Conservation (phyloP, 2,113 vertebrate genomes). For the Craseonycteris thonglongyai region DNA sequence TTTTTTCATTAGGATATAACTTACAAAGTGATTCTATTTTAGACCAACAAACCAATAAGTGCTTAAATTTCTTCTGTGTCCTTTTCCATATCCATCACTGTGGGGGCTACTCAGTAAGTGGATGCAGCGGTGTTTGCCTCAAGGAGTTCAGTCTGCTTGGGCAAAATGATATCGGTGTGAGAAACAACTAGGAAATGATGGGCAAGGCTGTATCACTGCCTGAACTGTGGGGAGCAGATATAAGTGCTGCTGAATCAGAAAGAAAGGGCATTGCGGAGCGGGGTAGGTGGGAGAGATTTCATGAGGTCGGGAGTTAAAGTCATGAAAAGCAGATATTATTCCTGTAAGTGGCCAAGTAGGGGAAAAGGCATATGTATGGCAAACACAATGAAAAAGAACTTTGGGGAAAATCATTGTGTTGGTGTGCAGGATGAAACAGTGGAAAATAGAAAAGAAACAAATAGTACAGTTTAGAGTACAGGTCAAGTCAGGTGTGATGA, state of each 20-base stretch:
- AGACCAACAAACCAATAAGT: neutral
- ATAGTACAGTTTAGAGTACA: neutral
- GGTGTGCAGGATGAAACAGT: neutral
- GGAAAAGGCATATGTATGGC: neutral
- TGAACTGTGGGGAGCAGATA: neutral
- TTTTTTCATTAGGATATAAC: neutral
- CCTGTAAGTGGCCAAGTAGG: neutral
- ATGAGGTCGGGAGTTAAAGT: neutral
- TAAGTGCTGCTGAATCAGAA: neutral
- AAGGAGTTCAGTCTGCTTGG: neutral
- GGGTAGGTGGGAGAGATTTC: neutral
- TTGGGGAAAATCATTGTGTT: neutral
- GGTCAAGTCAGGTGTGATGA: neutral
- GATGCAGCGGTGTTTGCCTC: neutral
- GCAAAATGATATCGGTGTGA: neutral
- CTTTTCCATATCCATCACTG: neutral
- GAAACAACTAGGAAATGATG: neutral
- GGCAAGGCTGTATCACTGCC: neutral
- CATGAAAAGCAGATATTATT: neutral
- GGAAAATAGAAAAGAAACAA: neutral
- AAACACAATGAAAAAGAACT: neutral
- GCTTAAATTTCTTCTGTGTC: neutral
- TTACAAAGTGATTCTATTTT: neutral
- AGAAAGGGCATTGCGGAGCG: neutral
- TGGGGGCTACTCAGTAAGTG: neutral